phyloP scores from a whole-genome alignment of 2,888 invertebrate genomes.

The Drosophila dives region DNA sequence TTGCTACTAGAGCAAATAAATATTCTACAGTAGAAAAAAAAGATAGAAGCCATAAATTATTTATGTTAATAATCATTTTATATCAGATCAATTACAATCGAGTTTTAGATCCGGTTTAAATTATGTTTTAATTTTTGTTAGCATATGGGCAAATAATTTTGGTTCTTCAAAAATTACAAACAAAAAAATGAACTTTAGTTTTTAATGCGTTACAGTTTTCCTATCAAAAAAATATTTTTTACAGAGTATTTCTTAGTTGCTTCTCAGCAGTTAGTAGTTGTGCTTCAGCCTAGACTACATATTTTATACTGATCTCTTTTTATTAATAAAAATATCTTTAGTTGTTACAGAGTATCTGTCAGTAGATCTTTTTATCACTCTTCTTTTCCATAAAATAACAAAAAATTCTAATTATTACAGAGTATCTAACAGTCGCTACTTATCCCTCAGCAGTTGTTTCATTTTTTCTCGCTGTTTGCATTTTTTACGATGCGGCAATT shows the following conservation, averaged over 20 bases:
- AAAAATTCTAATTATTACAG: background rate
- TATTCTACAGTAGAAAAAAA: conserved; percentile 4
- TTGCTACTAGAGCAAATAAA: conserved; percentile 3
- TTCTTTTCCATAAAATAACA: background rate
- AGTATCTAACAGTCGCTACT: background rate
- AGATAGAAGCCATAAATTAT: accelerated
- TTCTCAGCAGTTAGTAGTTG: background rate
- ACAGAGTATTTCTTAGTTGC: background rate
- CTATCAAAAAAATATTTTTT: background rate
- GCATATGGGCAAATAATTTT: too few relatives aligned
- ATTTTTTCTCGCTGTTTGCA: conserved; percentile 54
- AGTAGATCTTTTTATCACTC: background rate
- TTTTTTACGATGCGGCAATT: conserved; percentile 74
- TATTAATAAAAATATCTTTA: background rate
- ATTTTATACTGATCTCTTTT: background rate
- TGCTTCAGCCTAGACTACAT: background rate
- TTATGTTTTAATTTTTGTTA: too few relatives aligned
- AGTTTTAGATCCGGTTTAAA: too few relatives aligned
- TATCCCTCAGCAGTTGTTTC: background rate
- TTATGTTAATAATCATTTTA: background rate
- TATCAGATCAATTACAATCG: background rate
- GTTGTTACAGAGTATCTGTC: conserved; percentile 4
- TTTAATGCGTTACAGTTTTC: background rate
- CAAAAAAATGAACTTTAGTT: too few relatives aligned
- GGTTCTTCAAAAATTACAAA: background rate